Conservation (phyloP, 2,113 vertebrate species). For the Pangasianodon hypophthalmus region DNA sequence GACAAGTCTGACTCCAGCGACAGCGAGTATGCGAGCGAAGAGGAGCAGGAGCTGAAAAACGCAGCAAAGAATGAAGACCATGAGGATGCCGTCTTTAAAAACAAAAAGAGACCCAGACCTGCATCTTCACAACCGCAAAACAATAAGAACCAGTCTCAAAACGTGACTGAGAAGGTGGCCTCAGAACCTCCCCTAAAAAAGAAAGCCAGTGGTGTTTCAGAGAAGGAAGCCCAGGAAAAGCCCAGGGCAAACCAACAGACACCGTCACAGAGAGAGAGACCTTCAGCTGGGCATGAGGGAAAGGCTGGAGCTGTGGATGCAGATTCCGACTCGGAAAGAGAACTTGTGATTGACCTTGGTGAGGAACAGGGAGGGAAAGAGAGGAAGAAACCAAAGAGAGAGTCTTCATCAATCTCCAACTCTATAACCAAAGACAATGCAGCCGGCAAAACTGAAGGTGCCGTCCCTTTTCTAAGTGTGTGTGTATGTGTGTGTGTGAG, state of each 20-base stretch:
- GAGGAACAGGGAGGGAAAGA: conserved; percentile 89
- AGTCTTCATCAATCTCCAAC: conserved; percentile 52
- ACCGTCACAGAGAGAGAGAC: conserved; percentile 76
- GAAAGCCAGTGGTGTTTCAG: conserved; percentile 72
- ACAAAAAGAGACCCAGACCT: conserved; percentile 79
- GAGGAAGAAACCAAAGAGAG: conserved; percentile 87
- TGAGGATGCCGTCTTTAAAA: conserved; percentile 29
- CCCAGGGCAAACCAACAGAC: conserved; percentile 78
- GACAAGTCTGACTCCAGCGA: conserved; percentile 94
- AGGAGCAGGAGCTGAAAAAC: conserved; percentile 86
- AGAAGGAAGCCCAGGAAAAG: conserved; percentile 85
- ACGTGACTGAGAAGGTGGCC: conserved; percentile 75
- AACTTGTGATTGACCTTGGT: conserved; percentile 95
- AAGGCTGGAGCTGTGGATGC: conserved; percentile 77
- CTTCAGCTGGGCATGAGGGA: conserved; percentile 84
- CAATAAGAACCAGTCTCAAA: conserved; percentile 75
- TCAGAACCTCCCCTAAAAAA: conserved; percentile 75
- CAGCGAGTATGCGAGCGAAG: conserved; percentile 88
- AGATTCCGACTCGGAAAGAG: conserved; percentile 95
- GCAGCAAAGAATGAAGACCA: conserved; percentile 69
- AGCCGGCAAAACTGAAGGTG: conserved; percentile 80
- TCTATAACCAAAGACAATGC: conserved; percentile 74
- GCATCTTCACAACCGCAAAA: conserved; percentile 71
- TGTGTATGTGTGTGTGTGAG: neutral
- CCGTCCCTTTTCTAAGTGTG: neutral